Evolutionary conservation across 2,797 vertebrate genomes (phyloP).

Genomic region (Serranus cabrilla): DNA sequence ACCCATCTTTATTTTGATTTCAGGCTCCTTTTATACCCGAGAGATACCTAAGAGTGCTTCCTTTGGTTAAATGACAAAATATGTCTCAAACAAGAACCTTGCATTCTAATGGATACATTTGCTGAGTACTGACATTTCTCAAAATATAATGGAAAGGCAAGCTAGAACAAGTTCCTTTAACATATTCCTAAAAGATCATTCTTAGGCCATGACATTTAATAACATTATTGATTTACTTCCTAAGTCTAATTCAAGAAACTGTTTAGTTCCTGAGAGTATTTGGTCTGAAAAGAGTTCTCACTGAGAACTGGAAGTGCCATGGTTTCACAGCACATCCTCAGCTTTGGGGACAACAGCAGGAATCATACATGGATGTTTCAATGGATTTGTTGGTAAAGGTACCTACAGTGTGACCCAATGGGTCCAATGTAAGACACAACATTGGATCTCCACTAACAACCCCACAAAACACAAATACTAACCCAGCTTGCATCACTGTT

Average conservation of each 20-base stretch:
- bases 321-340: not conserved
- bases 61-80: too few species aligned
- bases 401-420: not conserved
- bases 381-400: not conserved
- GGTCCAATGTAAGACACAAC: not conserved
- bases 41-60: too few species aligned
- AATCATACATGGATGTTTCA: not conserved
- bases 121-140: too few species aligned
- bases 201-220: too few species aligned
- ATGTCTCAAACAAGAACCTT: too few species aligned
- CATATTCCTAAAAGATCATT: too few species aligned
- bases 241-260: not conserved
- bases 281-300: not conserved
- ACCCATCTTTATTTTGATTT: too few species aligned
- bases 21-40: too few species aligned
- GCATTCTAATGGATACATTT: too few species aligned
- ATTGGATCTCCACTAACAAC: not conserved
- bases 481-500: not conserved
- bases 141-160: too few species aligned
- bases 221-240: too few species aligned
- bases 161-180: too few species aligned
- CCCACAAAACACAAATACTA: not conserved
- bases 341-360: not conserved
- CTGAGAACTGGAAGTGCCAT: not conserved
- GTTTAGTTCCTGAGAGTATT: not conserved